Conservation (phyloP, 2,888 invertebrate genomes). For the Pseudococcus jackbeardsleyi region DNA sequence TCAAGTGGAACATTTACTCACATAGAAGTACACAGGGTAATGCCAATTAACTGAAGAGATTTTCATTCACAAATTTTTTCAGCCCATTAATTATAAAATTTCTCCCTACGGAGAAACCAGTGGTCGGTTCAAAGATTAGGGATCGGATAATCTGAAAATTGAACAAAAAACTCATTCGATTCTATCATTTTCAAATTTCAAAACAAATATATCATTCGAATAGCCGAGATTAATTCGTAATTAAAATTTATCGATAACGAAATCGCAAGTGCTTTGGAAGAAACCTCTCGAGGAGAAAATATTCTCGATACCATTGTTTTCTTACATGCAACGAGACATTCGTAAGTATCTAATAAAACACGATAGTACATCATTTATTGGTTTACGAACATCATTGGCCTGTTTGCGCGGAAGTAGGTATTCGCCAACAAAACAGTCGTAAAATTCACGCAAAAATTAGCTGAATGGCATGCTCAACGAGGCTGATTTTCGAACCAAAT, state of each 20-base stretch:
- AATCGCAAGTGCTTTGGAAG: neutral
- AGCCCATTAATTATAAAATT: slow-evolving; percentile 11
- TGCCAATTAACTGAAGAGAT: neutral
- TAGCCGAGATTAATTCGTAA: too few relatives aligned
- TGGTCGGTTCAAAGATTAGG: neutral
- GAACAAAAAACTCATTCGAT: neutral
- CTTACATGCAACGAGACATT: neutral
- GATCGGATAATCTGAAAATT: neutral
- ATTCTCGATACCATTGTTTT: neutral
- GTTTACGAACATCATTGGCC: neutral
- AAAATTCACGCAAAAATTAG: neutral
- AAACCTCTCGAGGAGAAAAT: neutral
- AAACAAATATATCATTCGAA: too few relatives aligned
- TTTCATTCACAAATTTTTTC: slow-evolving; percentile 17
- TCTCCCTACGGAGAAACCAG: slow-evolving; percentile 22
- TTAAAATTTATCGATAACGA: neutral
- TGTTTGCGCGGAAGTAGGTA: neutral
- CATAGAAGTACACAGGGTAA: neutral
- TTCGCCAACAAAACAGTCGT: neutral
- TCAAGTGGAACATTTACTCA: neutral
- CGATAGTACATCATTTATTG: neutral
- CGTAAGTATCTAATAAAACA: neutral
- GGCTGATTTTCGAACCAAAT: neutral
- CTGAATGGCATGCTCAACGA: neutral
- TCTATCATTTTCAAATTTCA: too few relatives aligned